A percentile compares a stretch with the other conserved stretches of the same genome.
Evolutionary conservation across 2,888 invertebrate genomes (phyloP).

Genomic region (Lasiommata megera): DNA sequence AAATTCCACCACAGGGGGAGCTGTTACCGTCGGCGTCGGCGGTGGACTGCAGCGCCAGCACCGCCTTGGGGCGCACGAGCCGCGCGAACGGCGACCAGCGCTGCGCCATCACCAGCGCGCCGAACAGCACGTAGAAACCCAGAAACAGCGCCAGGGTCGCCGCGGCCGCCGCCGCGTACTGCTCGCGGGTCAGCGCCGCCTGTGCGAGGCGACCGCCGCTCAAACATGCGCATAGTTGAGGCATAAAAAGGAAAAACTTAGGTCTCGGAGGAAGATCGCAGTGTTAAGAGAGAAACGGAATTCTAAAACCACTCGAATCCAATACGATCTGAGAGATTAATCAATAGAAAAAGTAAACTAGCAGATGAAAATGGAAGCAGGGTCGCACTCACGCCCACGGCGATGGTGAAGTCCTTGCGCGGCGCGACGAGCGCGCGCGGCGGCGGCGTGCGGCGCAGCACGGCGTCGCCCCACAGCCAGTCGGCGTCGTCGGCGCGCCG

Average conservation of each 20-base stretch:
- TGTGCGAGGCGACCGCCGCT: slow-evolving; percentile 31
- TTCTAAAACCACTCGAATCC: no score
- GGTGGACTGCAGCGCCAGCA: slow-evolving; percentile 39
- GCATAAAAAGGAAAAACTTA: no score
- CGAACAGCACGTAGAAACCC: slow-evolving; percentile 57
- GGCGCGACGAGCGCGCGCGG: slow-evolving; percentile 16
- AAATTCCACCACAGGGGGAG: no score
- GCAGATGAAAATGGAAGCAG: no score
- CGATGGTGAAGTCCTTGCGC: slow-evolving; percentile 45
- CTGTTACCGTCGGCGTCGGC: no score
- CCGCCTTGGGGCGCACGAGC: slow-evolving; percentile 53
- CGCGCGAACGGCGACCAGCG: slow-evolving; percentile 52
- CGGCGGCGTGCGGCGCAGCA: slow-evolving; percentile 30
- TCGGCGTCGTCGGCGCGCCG: slow-evolving; percentile 38
- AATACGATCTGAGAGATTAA: no score
- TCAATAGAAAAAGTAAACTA: no score
- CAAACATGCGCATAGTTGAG: no score
- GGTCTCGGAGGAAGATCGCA: no score
- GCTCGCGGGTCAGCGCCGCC: slow-evolving; percentile 53
- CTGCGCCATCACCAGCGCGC: slow-evolving; percentile 58
- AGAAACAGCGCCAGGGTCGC: slow-evolving; percentile 53
- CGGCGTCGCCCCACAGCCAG: slow-evolving; percentile 58
- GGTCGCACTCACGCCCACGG: slow-evolving; percentile 40
- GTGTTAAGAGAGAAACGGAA: no score
- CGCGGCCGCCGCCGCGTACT: slow-evolving; percentile 54